A percentile compares a stretch with the other conserved stretches of the same genome.
phyloP scores from a whole-genome alignment of 2,797 vertebrate genomes.

The Neosilurus mollespiculum region DNA sequence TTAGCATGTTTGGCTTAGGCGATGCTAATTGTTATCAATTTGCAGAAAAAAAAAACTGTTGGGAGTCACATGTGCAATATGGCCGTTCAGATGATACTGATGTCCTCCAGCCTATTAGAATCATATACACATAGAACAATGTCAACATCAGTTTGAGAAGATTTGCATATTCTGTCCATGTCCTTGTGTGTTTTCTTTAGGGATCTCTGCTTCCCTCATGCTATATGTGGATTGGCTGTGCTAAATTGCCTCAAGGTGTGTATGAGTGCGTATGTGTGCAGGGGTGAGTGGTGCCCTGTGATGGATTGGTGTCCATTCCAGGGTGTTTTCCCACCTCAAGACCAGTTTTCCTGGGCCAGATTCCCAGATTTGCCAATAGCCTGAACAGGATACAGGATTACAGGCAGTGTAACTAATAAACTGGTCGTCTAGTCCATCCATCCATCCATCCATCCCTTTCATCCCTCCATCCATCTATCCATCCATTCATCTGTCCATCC shows the following conservation, averaged over 20 bases:
- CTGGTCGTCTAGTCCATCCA: too few relatives aligned
- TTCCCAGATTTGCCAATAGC: background rate
- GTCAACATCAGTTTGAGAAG: background rate
- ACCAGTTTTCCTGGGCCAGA: background rate
- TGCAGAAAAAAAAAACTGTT: background rate
- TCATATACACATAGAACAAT: background rate
- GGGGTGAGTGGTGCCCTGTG: background rate
- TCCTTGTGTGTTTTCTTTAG: background rate
- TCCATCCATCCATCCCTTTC: too few relatives aligned
- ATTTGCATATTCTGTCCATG: background rate
- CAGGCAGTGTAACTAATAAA: too few relatives aligned
- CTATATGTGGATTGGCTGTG: background rate
- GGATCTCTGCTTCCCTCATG: background rate
- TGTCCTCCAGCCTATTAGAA: background rate
- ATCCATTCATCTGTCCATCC: too few relatives aligned
- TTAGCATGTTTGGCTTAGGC: background rate
- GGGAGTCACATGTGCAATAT: background rate
- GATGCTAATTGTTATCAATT: background rate
- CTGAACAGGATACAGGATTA: background rate
- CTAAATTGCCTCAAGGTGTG: background rate
- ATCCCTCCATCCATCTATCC: too few relatives aligned
- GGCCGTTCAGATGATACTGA: background rate
- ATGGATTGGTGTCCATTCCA: background rate
- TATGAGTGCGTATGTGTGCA: too few relatives aligned
- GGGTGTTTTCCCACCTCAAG: background rate